These are phyloP conservation scores for Porites lobata DNA, from an alignment of 92 coral and sea anemone species.

Conservation along the genomic window DNA sequence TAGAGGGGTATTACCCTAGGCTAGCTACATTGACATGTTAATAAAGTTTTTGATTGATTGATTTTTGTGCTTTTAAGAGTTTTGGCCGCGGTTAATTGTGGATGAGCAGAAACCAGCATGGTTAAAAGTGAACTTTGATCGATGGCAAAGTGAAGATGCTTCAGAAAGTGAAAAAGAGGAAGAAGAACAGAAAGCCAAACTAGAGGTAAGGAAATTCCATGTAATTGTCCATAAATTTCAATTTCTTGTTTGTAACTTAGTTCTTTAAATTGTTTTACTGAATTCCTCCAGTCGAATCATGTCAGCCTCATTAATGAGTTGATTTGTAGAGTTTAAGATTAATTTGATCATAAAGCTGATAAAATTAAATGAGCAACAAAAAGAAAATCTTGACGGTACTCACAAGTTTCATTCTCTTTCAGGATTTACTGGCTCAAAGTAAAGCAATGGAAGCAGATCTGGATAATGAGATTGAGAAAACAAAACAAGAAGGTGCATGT, in stretches of 20 bases:
- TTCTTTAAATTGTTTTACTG: no score
- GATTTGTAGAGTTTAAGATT: no score
- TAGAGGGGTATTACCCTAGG: no score
- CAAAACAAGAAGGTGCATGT: slow-evolving; percentile 60
- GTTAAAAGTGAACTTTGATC: slow-evolving; percentile 88
- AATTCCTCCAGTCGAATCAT: no score
- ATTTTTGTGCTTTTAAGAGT: slow-evolving; percentile 44
- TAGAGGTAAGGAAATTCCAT: slow-evolving; percentile 25
- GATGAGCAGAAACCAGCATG: slow-evolving; percentile 84
- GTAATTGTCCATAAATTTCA: no score
- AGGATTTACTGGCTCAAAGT: slow-evolving; percentile 63
- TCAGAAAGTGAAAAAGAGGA: slow-evolving; percentile 77
- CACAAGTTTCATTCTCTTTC: not conserved
- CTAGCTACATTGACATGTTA: no score
- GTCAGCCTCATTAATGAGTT: no score
- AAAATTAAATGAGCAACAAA: no score
- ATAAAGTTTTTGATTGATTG: no score
- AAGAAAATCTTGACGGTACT: not conserved
- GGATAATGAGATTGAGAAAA: slow-evolving; percentile 63
- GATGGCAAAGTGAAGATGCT: slow-evolving; percentile 86
- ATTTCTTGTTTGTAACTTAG: no score
- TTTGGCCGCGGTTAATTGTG: slow-evolving; percentile 82
- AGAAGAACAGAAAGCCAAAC: slow-evolving; percentile 48
- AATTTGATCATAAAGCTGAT: no score
- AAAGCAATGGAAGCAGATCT: slow-evolving; percentile 59